Evolutionary conservation across 2,113 vertebrate genomes (phyloP).

Genomic region (Dascyllus trimaculatus): DNA sequence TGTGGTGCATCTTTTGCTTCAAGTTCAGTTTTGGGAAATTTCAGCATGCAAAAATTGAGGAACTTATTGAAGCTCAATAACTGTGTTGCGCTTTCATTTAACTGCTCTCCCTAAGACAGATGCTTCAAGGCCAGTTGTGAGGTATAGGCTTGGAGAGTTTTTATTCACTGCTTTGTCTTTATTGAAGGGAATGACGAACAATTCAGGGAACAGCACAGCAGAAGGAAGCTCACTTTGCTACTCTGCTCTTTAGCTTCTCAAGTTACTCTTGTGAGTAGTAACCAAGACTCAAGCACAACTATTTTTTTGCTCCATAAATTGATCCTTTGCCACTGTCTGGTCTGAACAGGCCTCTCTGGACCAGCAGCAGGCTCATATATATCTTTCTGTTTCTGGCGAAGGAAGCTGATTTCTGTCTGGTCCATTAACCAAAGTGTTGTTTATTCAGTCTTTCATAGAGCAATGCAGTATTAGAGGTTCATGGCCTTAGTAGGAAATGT

Average conservation of each 20-base stretch:
- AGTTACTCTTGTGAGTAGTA: too few relatives aligned
- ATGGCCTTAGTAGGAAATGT: slow-evolving; percentile 35
- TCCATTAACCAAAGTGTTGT: slow-evolving; percentile 18
- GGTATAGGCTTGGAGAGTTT: too few relatives aligned
- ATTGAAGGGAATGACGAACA: too few relatives aligned
- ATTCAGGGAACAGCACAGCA: too few relatives aligned
- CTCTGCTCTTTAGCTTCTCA: too few relatives aligned
- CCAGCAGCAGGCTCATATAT: neutral
- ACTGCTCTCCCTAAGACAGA: neutral
- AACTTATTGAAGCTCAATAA: too few relatives aligned
- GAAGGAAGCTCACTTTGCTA: too few relatives aligned
- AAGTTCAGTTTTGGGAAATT: neutral
- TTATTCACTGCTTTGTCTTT: too few relatives aligned
- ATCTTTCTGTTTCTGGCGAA: slow-evolving; percentile 17
- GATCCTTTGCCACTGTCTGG: neutral
- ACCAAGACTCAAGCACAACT: too few relatives aligned
- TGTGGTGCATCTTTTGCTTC: neutral
- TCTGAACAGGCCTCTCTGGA: neutral
- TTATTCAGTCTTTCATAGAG: slow-evolving; percentile 39
- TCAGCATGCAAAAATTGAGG: too few relatives aligned
- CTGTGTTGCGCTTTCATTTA: neutral
- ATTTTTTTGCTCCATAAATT: too few relatives aligned
- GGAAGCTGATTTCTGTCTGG: slow-evolving; percentile 2
- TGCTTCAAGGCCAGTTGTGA: too few relatives aligned
- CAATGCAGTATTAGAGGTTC: slow-evolving; percentile 8